Evolutionary conservation across 2,113 vertebrate genomes (phyloP), one percentile per base, ranked within the genome.

Genomic region (Brienomyrus brachyistius): DNA sequence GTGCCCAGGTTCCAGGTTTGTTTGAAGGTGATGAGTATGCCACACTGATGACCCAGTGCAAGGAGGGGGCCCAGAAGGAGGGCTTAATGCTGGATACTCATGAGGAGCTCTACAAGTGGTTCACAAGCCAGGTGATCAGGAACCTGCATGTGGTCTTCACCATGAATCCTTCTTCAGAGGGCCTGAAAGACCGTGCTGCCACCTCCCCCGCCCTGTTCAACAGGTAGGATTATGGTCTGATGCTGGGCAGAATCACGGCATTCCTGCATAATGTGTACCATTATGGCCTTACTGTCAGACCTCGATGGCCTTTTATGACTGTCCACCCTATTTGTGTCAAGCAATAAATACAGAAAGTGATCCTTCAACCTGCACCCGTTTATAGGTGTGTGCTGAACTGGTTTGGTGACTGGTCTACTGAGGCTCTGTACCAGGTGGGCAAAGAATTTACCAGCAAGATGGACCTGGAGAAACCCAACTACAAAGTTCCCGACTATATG

Each of bases 401-500:
- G 99, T 99, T 99, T 95, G 99, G 99, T 86, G 99, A 99, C 93
- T 99, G 98, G 98, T 99, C 98, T 90, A 99, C 98, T 1, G 98
- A 99, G 91, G 98, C 98, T 0, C 95, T 99, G 43, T 99, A 99
- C 91, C 98, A 99, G 91, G 98, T 99, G 52, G 98, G 98, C 91
- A 99, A 99, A 93, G 99, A 99, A 91, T 99, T 99, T 93, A 99
- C 98, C 82, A 98, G 98, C 90, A 99, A 99, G 93, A 98, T 99
- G 98, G 99, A 99, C 94, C 96, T 99, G 92, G 99, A 99, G 93
- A 99, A 99, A 93, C 98, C 98, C 3, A 99, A 98, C 92, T 99
- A 99, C 74, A 94, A 98, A 43, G 99, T 98, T 23, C 99, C 99
- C 0, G 99, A 99, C 90, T 99, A 99, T 93, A 99, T 99, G 99